These are phyloP conservation scores for Agrotis segetum DNA, from an alignment of 2,888 invertebrate genomes.

Conservation along the genomic window DNA sequence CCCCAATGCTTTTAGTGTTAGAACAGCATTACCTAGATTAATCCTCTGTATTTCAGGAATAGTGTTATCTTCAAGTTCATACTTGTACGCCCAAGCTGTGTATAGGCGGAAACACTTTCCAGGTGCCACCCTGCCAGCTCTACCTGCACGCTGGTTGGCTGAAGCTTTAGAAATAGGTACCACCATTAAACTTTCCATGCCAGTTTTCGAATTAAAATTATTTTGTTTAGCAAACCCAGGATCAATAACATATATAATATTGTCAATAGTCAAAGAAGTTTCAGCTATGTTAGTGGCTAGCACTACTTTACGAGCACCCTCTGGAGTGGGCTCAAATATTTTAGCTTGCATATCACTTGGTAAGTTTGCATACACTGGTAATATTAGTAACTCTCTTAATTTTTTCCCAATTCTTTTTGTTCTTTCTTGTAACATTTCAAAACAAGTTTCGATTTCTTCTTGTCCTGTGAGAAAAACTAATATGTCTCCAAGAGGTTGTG, in stretches of 20 bases:
- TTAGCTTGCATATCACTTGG: constrained; percentile 99
- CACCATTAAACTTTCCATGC: constrained; percentile 99
- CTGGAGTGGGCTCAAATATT: constrained; percentile 99
- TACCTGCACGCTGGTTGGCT: constrained; percentile 99
- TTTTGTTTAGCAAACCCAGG: constrained; percentile 99
- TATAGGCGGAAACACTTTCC: constrained; percentile 99
- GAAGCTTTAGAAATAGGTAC: constrained; percentile 99
- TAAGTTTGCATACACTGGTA: constrained; percentile 99
- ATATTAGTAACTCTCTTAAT: constrained; percentile 97
- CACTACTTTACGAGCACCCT: constrained; percentile 98
- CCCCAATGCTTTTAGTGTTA: constrained; percentile 98
- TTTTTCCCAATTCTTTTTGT: constrained; percentile 98
- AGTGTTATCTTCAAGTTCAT: constrained; percentile 99
- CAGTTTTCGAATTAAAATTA: constrained; percentile 99
- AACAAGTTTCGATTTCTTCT: constrained; percentile 97
- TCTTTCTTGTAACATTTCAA: constrained; percentile 97
- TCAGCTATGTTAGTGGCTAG: constrained; percentile 99
- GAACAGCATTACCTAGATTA: constrained; percentile 99
- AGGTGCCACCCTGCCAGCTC: constrained; percentile 98
- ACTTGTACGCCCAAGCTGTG: constrained; percentile 99
- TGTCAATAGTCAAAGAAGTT: constrained; percentile 99
- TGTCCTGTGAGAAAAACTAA: constrained; percentile 99
- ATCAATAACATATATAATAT: constrained; percentile 99
- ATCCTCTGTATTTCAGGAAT: constrained; percentile 99
- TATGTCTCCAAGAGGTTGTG: constrained; percentile 98